Conservation (phyloP, 2,113 vertebrate genomes). For the Pygoscelis adeliae region DNA sequence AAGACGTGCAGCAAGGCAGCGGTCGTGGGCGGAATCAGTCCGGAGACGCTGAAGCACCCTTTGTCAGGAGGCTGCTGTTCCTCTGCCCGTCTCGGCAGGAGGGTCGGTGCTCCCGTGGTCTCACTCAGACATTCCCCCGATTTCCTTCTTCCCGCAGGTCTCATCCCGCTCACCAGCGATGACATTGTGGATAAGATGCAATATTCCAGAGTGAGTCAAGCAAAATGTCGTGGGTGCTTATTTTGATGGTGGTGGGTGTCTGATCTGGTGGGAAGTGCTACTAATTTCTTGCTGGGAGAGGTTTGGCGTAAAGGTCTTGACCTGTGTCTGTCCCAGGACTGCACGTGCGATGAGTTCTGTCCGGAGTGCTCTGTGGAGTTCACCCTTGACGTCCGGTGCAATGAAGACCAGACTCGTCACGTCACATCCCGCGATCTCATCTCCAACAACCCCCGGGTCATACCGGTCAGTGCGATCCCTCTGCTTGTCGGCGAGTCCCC, state of each 20-base stretch:
- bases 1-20: not conserved
- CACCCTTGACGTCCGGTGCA: conserved; percentile 92
- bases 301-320: not conserved
- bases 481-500: not conserved
- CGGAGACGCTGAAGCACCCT: not conserved
- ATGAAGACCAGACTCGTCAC: conserved; percentile 95
- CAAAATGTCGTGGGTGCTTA: fast-evolving
- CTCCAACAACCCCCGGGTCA: conserved; percentile 94
- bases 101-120: fast-evolving
- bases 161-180: conserved; percentile 95
- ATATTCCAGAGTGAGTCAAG: conserved; percentile 86
- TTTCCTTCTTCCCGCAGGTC: conserved; percentile 74
- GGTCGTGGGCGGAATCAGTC: not conserved
- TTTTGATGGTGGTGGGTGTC: not conserved
- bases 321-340: conserved; percentile 79
- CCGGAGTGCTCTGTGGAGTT: conserved; percentile 96
- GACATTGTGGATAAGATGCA: conserved; percentile 98
- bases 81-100: fast-evolving
- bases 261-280: too few relatives aligned
- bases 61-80: not conserved
- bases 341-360: conserved; percentile 96
- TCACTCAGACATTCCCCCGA: not conserved
- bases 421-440: conserved; percentile 94
- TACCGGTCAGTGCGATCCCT: conserved; percentile 81
- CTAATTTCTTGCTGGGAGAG: not conserved